A percentile compares a stretch with the other conserved stretches of the same genome.
These are phyloP conservation scores for Caenorhabditis tropicalis DNA, from an alignment of 1,140 invertebrate species.

Conservation along the genomic window DNA sequence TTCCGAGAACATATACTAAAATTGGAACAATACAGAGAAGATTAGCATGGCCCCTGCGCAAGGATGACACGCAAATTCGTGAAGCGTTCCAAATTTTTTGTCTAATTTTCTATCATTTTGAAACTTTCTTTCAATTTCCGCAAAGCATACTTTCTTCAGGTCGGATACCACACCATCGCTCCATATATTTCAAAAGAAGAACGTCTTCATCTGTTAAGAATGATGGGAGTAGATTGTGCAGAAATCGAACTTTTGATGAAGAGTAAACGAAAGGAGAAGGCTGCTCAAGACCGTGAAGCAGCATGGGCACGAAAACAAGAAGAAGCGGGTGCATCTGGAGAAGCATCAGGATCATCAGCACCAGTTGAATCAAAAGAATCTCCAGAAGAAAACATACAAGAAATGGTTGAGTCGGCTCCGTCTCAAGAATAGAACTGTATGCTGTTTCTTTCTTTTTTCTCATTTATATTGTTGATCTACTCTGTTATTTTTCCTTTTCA, in stretches of 20 bases:
- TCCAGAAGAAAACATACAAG: conserved; percentile 5
- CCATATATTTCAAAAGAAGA: conserved; percentile 60
- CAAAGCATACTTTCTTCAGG: conserved; percentile 15
- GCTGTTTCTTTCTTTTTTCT: neutral
- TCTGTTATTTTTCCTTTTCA: neutral
- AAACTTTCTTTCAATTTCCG: neutral
- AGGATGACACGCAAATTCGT: conserved; percentile 90
- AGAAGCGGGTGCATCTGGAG: neutral
- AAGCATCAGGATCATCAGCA: neutral
- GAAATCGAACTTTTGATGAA: conserved; percentile 57
- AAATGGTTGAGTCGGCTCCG: neutral
- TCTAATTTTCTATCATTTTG: neutral
- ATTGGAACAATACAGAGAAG: conserved; percentile 88
- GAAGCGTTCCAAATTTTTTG: conserved; percentile 77
- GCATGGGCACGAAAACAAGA: neutral
- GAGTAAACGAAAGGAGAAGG: conserved; percentile 55
- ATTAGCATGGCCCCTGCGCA: conserved; percentile 91
- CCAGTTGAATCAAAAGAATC: neutral
- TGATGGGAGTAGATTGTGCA: conserved; percentile 55
- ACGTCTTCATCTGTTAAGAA: conserved; percentile 55
- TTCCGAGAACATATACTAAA: conserved; percentile 71
- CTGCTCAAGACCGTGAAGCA: conserved; percentile 12
- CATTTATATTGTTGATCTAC: no score
- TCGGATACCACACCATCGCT: conserved; percentile 52
- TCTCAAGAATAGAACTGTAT: neutral